Conservation (phyloP, 53 echinoderm and acorn worm genomes). For the Luidia sarsii region DNA sequence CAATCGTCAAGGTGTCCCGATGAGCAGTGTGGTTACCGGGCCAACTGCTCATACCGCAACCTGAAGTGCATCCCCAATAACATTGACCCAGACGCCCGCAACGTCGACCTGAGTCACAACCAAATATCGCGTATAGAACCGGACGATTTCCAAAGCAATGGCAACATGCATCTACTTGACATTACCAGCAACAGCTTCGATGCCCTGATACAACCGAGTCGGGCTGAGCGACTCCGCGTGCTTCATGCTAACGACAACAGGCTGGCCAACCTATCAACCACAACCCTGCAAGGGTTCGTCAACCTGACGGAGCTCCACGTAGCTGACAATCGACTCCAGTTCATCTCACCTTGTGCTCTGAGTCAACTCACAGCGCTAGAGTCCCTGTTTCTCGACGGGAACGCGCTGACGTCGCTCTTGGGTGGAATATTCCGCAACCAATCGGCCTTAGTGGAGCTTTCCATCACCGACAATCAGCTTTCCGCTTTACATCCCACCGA, state of each 20-base stretch:
- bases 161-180: conserved; percentile 9
- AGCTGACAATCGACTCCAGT: conserved; percentile 19
- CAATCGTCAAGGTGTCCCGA: too few species aligned
- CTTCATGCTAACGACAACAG: conserved; percentile 17
- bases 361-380: background rate
- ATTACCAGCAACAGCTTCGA: conserved; percentile 17
- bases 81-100: too few species aligned
- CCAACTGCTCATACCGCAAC: too few species aligned
- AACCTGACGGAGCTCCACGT: conserved; percentile 29
- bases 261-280: conserved; percentile 31
- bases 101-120: too few species aligned
- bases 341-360: conserved; percentile 11
- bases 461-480: conserved; percentile 34
- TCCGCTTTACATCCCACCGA: conserved; percentile 18
- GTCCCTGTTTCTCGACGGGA: conserved; percentile 20
- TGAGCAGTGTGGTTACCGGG: too few species aligned
- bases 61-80: too few species aligned
- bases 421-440: conserved; percentile 8
- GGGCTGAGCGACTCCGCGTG: conserved; percentile 23
- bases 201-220: conserved; percentile 16
- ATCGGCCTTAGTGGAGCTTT: conserved; percentile 3
- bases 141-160: too few species aligned
- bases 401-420: background rate
- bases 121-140: too few species aligned
- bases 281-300: conserved; percentile 31